These are phyloP conservation scores for Drosophila equinoxialis DNA, from an alignment of 1,140 invertebrate species.

Conservation along the genomic window DNA sequence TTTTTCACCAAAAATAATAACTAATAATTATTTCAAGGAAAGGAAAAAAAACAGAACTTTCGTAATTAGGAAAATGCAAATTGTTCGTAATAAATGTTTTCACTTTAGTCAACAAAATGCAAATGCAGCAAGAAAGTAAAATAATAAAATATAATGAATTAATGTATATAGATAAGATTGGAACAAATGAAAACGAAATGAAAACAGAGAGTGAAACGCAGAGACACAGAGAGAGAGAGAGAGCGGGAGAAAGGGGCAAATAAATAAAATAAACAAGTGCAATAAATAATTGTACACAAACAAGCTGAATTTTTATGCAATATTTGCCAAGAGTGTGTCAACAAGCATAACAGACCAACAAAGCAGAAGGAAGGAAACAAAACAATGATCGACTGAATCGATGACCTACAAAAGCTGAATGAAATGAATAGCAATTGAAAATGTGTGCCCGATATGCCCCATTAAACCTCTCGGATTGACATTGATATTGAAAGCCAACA, in stretches of 20 bases:
- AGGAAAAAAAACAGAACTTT: slow-evolving; percentile 19
- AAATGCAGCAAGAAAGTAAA: slow-evolving; percentile 30
- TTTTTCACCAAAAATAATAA: slow-evolving; percentile 14
- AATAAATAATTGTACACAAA: slow-evolving; percentile 3
- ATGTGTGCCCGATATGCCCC: slow-evolving; percentile 24
- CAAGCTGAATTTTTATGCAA: slow-evolving; percentile 6
- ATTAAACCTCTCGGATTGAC: slow-evolving; percentile 30
- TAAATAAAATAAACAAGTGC: not conserved
- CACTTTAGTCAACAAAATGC: slow-evolving; percentile 32
- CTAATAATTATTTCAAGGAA: slow-evolving; percentile 19
- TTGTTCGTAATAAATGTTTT: slow-evolving; percentile 17
- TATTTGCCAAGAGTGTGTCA: slow-evolving; percentile 8
- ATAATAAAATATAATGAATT: slow-evolving; percentile 36
- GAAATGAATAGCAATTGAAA: not conserved
- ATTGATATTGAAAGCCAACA: slow-evolving; percentile 70
- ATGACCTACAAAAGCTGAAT: slow-evolving; percentile 1
- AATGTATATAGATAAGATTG: slow-evolving; percentile 44
- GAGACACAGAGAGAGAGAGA: not conserved
- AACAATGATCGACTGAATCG: not conserved
- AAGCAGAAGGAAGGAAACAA: too few relatives aligned
- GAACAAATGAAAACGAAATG: slow-evolving; percentile 12
- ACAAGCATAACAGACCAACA: slow-evolving; percentile 1
- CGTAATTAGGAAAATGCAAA: slow-evolving; percentile 49
- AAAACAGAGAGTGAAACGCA: slow-evolving; percentile 21
- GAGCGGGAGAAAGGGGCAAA: slow-evolving; percentile 1